Evolutionary conservation across 2,888 invertebrate genomes (phyloP).

Genomic region (Agrochola lota): DNA sequence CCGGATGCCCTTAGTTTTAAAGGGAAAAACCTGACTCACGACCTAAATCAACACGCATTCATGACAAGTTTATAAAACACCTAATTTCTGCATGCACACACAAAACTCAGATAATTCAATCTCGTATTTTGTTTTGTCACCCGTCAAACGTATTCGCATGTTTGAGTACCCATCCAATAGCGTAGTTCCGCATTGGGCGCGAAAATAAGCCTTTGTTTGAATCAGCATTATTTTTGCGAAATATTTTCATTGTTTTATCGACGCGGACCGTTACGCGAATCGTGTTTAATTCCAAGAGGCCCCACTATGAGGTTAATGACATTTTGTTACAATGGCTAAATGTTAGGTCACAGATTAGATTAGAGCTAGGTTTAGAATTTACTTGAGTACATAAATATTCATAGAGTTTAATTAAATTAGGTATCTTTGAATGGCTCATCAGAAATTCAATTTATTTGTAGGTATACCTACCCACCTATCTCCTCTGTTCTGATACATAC

Average conservation of each 20-base stretch:
- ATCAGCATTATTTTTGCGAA: slow-evolving; percentile 58
- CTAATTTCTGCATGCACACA: slow-evolving; percentile 7
- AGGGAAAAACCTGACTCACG: slow-evolving; percentile 26
- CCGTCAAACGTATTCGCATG: slow-evolving; percentile 20
- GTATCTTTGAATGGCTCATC: not conserved
- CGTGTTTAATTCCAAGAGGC: slow-evolving; percentile 38
- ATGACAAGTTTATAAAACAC: slow-evolving; percentile 4
- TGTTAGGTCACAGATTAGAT: slow-evolving; percentile 28
- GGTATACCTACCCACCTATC: too few relatives aligned
- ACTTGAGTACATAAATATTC: not conserved
- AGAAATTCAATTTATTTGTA: not conserved
- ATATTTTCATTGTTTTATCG: slow-evolving; percentile 64
- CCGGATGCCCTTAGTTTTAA: not conserved
- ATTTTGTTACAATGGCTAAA: slow-evolving; percentile 34
- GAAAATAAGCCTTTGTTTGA: slow-evolving; percentile 57
- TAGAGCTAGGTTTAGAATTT: slow-evolving; percentile 8
- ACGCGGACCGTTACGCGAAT: slow-evolving; percentile 46
- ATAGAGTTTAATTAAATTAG: not conserved
- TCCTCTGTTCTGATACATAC: too few relatives aligned
- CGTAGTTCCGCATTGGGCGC: slow-evolving; percentile 60
- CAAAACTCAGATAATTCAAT: not conserved
- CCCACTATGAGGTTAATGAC: slow-evolving; percentile 45
- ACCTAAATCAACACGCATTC: slow-evolving; percentile 3
- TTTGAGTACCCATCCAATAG: slow-evolving; percentile 19
- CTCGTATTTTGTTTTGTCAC: slow-evolving; percentile 22